A percentile compares a stretch with the other conserved stretches of the same genome.
These are phyloP conservation scores for Argyresthia goedartella DNA, from an alignment of 2,888 invertebrate genomes.

Conservation along the genomic window DNA sequence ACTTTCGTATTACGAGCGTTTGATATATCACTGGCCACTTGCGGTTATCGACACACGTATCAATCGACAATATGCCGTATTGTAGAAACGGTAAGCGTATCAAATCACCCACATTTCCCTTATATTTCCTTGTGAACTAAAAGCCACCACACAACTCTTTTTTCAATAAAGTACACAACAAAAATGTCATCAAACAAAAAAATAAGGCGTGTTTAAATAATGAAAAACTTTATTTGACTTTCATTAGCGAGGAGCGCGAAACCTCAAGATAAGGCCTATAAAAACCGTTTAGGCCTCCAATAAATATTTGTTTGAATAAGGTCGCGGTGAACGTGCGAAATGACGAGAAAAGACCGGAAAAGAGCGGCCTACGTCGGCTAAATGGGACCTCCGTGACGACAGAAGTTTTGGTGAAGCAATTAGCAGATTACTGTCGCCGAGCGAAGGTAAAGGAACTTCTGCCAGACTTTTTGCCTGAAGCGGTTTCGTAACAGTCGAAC, in stretches of 20 bases:
- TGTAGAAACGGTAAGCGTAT: slow-evolving; percentile 24
- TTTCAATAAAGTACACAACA: slow-evolving; percentile 12
- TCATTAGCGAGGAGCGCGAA: slow-evolving; percentile 1
- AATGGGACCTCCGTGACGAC: slow-evolving; percentile 34
- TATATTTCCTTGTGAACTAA: slow-evolving; percentile 47
- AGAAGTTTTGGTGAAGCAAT: slow-evolving; percentile 46
- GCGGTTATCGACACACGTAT: slow-evolving; percentile 32
- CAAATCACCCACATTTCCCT: slow-evolving; percentile 49
- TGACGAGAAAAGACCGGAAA: slow-evolving; percentile 19
- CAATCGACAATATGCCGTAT: slow-evolving; percentile 1
- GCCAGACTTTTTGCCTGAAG: slow-evolving; percentile 39
- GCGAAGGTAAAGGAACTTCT: slow-evolving; percentile 33
- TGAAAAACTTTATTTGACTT: neutral
- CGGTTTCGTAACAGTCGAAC: slow-evolving; percentile 46
- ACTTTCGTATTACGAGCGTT: slow-evolving; percentile 37
- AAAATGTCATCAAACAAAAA: slow-evolving; percentile 29
- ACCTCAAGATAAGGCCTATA: neutral
- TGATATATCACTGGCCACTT: slow-evolving; percentile 36
- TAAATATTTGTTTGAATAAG: slow-evolving; percentile 15
- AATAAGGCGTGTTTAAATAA: neutral
- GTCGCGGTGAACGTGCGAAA: slow-evolving; percentile 22
- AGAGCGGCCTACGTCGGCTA: slow-evolving; percentile 15
- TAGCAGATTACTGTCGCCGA: slow-evolving; percentile 51
- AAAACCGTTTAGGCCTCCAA: neutral
- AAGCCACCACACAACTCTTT: slow-evolving; percentile 32